These are phyloP conservation scores for Echinarachnius parma DNA, from an alignment of 53 echinoderm and acorn worm genomes.

Conservation along the genomic window DNA sequence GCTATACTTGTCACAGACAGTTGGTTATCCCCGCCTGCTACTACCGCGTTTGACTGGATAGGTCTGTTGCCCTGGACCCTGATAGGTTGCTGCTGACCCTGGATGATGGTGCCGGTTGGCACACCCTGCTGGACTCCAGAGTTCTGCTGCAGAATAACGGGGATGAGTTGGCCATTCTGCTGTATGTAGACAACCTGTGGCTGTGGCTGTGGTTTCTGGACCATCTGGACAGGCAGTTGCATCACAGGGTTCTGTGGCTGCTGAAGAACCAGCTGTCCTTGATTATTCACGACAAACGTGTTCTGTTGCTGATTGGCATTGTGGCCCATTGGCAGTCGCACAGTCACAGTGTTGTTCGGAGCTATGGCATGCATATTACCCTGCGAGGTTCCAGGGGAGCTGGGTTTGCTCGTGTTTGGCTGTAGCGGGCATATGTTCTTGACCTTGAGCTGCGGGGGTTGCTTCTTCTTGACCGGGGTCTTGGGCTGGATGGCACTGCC, in stretches of 20 bases:
- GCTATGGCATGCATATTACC: constrained; percentile 36
- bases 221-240: constrained; percentile 65
- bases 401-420: constrained; percentile 40
- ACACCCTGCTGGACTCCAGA: constrained; percentile 19
- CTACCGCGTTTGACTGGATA: constrained; percentile 9
- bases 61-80: constrained; percentile 23
- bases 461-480: constrained; percentile 56
- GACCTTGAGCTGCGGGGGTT: constrained; percentile 38
- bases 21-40: not conserved
- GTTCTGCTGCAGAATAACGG: constrained; percentile 76
- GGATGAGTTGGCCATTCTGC: constrained; percentile 94
- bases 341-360: constrained; percentile 60
- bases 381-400: constrained; percentile 24
- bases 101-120: constrained; percentile 30
- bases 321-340: constrained; percentile 64
- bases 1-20: not conserved
- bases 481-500: constrained; percentile 46
- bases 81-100: constrained; percentile 45
- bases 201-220: constrained; percentile 32
- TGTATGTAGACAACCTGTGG: constrained; percentile 93
- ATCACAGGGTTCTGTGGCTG: constrained; percentile 45
- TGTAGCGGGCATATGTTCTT: constrained; percentile 43
- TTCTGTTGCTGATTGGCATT: constrained; percentile 33
- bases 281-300: constrained; percentile 53
- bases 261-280: constrained; percentile 67